A percentile compares a stretch with the other conserved stretches of the same genome.
Evolutionary conservation across 1,140 invertebrate species (phyloP).

Genomic region (Drosophila kikkawai): DNA sequence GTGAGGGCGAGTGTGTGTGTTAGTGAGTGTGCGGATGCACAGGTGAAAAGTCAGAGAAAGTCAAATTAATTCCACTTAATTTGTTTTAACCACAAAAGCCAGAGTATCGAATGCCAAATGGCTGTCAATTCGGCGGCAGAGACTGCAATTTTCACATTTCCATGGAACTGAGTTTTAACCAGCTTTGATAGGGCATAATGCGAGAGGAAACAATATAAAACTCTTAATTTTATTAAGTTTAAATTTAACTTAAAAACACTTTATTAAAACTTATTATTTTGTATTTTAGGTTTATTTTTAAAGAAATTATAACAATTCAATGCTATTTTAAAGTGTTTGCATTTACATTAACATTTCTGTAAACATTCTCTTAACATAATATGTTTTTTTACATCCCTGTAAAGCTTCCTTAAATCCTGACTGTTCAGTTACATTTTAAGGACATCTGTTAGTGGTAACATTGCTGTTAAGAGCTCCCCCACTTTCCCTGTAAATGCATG

Average conservation of each 20-base stretch:
- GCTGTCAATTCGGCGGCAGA: conserved; percentile 25
- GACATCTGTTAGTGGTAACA: neutral
- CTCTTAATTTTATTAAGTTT: neutral
- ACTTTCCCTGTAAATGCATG: neutral
- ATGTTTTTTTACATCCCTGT: neutral
- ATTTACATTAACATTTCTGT: neutral
- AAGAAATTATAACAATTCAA: too few relatives aligned
- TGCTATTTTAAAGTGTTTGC: too few relatives aligned
- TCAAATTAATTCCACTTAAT: conserved; percentile 80
- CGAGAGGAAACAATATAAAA: neutral
- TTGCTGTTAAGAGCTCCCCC: neutral
- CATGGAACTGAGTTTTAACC: too few relatives aligned
- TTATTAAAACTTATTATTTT: neutral
- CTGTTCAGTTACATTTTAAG: conserved; percentile 3
- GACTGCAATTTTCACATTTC: neutral
- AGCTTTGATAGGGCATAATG: neutral
- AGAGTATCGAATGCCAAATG: conserved; percentile 45
- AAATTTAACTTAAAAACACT: neutral
- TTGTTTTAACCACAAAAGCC: conserved; percentile 77
- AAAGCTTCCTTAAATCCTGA: too few relatives aligned
- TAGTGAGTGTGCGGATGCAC: conserved; percentile 55
- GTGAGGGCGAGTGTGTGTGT: conserved; percentile 8
- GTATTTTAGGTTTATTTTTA: neutral
- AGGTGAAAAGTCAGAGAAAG: conserved; percentile 75
- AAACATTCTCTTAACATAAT: neutral